phyloP scores from a whole-genome alignment of 2,797 vertebrate species.

The Gambusia yucatana region DNA sequence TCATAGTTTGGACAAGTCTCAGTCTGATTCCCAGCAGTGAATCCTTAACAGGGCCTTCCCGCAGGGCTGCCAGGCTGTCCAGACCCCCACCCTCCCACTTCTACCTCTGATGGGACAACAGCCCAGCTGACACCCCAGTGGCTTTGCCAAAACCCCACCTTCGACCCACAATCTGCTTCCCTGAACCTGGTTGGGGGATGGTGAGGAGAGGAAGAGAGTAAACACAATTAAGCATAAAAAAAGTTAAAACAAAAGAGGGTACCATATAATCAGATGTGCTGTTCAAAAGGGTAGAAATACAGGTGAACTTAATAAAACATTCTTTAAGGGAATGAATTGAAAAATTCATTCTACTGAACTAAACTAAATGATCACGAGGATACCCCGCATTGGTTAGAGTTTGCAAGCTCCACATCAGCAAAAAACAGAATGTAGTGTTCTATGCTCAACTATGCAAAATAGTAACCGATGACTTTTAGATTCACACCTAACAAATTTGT shows the following conservation, averaged over 20 bases:
- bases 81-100: constrained; percentile 2
- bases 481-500: neutral
- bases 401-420: neutral
- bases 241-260: constrained; percentile 15
- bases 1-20: constrained; percentile 85
- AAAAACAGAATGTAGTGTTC: neutral
- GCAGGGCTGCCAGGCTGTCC: constrained; percentile 93
- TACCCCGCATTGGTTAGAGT: neutral
- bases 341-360: neutral
- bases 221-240: constrained; percentile 58
- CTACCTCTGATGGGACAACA: constrained; percentile 81
- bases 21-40: constrained; percentile 93
- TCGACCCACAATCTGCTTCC: constrained; percentile 90
- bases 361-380: neutral
- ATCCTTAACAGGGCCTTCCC: constrained; percentile 92
- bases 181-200: constrained; percentile 54
- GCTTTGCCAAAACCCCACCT: constrained; percentile 89
- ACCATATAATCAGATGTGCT: neutral
- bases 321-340: neutral
- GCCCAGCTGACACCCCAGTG: constrained; percentile 94
- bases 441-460: neutral
- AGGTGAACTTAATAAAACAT: neutral
- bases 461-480: neutral
- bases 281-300: constrained; percentile 15
- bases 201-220: constrained; percentile 48